Evolutionary conservation across 2,113 vertebrate genomes (phyloP).

Genomic region (Grantiella picta): DNA sequence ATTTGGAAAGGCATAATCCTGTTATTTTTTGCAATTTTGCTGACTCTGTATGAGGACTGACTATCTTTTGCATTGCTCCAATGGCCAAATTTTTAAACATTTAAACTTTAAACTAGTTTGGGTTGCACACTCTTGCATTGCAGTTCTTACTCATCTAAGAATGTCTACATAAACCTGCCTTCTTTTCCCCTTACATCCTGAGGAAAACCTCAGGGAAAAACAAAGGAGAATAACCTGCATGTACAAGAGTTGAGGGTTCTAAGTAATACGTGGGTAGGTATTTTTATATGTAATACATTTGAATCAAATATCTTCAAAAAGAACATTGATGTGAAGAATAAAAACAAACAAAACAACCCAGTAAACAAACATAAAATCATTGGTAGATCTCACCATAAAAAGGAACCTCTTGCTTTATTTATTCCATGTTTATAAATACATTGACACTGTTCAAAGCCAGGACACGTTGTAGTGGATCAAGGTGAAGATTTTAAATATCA

Average conservation of each 20-base stretch:
- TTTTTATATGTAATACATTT: background rate
- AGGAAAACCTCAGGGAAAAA: background rate
- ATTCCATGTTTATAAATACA: background rate
- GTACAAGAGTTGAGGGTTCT: background rate
- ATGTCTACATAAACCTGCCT: background rate
- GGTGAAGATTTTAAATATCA: background rate
- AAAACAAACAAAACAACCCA: background rate
- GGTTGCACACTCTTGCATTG: background rate
- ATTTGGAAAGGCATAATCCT: background rate
- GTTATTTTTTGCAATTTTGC: background rate
- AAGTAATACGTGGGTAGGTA: background rate
- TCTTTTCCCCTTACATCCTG: background rate
- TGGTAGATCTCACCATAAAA: background rate
- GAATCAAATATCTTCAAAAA: background rate
- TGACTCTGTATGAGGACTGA: background rate
- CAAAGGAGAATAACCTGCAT: rapidly evolving
- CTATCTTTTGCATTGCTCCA: background rate
- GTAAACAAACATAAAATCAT: background rate
- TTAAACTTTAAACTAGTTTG: background rate
- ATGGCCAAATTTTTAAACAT: background rate
- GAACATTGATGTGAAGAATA: background rate
- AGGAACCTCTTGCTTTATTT: background rate
- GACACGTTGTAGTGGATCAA: background rate
- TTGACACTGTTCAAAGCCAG: background rate
- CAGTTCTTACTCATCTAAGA: background rate